Evolutionary conservation across 2,888 invertebrate species (phyloP).

Genomic region (Hetaerina titia): DNA sequence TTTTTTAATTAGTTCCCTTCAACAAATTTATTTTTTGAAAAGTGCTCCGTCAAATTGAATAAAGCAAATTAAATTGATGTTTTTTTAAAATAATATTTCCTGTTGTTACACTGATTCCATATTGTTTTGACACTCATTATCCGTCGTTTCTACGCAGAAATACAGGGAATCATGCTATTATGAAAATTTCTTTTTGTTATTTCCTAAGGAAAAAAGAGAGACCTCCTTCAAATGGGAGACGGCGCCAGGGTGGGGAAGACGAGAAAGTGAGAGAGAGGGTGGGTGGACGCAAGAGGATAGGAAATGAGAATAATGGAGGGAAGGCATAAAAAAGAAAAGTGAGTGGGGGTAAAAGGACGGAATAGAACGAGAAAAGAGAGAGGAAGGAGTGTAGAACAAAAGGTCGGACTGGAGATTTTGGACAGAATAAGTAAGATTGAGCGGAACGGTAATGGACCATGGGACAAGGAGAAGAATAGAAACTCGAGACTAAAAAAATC

Average conservation of each 20-base stretch:
- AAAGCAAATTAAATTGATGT: not conserved
- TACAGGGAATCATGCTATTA: not conserved
- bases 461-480: slow-evolving; percentile 23
- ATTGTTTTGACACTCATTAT: not conserved
- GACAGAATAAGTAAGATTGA: slow-evolving; percentile 46
- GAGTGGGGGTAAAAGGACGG: not conserved
- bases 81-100: not conserved
- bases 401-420: slow-evolving; percentile 2
- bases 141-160: not conserved
- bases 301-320: not conserved
- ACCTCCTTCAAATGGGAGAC: not conserved
- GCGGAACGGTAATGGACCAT: slow-evolving; percentile 13
- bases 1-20: not conserved
- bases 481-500: slow-evolving; percentile 10
- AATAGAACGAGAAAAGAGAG: not conserved
- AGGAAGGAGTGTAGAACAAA: not conserved
- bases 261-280: not conserved
- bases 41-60: not conserved
- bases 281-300: not conserved
- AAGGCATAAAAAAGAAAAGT: not conserved
- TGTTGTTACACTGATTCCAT: not conserved
- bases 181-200: not conserved
- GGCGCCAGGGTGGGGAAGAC: not conserved
- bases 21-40: not conserved
- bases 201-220: not conserved